A percentile compares a stretch with the other conserved stretches of the same genome.
These are phyloP conservation scores for Deroplatys truncata DNA, from an alignment of 2,888 invertebrate genomes.

Conservation along the genomic window DNA sequence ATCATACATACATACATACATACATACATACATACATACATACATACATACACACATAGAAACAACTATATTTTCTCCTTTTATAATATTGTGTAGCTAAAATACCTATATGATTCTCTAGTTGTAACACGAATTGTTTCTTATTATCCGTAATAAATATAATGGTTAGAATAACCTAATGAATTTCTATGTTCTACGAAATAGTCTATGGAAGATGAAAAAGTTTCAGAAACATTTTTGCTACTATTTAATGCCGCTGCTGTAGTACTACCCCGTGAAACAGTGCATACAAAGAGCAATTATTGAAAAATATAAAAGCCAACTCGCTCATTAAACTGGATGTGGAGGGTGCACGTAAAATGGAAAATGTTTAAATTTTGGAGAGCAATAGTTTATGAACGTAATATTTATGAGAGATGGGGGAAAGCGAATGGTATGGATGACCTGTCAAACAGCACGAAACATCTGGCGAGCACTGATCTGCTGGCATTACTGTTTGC, in stretches of 20 bases:
- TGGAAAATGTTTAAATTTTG: not conserved
- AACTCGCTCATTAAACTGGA: not conserved
- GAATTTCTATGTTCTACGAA: too few relatives aligned
- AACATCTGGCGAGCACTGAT: not conserved
- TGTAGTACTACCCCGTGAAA: not conserved
- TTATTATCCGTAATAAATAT: too few relatives aligned
- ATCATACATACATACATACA: too few relatives aligned
- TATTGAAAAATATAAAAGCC: not conserved
- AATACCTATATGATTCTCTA: too few relatives aligned
- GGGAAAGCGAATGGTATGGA: not conserved
- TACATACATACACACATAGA: too few relatives aligned
- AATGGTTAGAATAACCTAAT: too few relatives aligned
- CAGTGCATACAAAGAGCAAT: not conserved
- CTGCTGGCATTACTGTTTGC: not conserved
- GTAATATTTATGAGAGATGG: not conserved
- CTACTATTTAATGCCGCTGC: not conserved
- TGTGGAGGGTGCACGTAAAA: not conserved
- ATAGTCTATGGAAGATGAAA: too few relatives aligned
- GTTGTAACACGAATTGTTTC: too few relatives aligned
- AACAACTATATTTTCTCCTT: too few relatives aligned
- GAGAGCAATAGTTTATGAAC: not conserved
- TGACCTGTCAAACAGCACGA: not conserved
- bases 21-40: too few relatives aligned
- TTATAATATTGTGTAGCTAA: too few relatives aligned
- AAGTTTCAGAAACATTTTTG: too few relatives aligned